These are phyloP conservation scores for Drosophila mulleri DNA, from an alignment of 2,888 invertebrate genomes.

Conservation along the genomic window DNA sequence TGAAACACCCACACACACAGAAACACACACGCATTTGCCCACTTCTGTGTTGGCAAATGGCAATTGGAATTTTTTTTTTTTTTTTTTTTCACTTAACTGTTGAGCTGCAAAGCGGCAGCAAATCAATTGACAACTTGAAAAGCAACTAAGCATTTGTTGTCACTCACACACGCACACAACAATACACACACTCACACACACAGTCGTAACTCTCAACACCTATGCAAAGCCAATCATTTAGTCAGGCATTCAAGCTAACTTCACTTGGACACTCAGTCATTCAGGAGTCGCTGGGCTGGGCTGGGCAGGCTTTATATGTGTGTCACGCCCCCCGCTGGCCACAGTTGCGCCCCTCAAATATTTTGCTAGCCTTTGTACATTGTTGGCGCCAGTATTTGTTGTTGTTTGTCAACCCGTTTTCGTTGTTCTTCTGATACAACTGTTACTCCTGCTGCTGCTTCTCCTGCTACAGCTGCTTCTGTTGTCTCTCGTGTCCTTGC, in stretches of 20 bases:
- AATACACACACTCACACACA: neutral
- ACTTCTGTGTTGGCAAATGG: slow-evolving; percentile 10
- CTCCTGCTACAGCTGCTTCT: neutral
- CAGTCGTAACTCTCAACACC: neutral
- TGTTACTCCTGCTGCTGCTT: neutral
- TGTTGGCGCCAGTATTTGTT: slow-evolving; percentile 21
- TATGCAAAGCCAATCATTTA: slow-evolving; percentile 42
- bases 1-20: neutral
- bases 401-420: slow-evolving; percentile 9
- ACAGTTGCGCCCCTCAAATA: slow-evolving; percentile 10
- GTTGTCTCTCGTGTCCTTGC: slow-evolving; percentile 23
- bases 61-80: slow-evolving; percentile 34
- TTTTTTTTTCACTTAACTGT: slow-evolving; percentile 51
- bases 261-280: slow-evolving; percentile 33
- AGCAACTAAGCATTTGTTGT: slow-evolving; percentile 58
- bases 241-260: slow-evolving; percentile 44
- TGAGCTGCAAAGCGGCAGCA: slow-evolving; percentile 36
- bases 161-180: neutral
- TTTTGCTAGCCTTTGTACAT: slow-evolving; percentile 20
- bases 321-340: neutral
- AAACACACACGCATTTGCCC: neutral
- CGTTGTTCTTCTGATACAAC: neutral
- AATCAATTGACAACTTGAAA: slow-evolving; percentile 70
- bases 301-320: neutral
- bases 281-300: neutral